Evolutionary conservation across 1,140 invertebrate genomes (phyloP).

Genomic region (Acromyrmex charruanus): DNA sequence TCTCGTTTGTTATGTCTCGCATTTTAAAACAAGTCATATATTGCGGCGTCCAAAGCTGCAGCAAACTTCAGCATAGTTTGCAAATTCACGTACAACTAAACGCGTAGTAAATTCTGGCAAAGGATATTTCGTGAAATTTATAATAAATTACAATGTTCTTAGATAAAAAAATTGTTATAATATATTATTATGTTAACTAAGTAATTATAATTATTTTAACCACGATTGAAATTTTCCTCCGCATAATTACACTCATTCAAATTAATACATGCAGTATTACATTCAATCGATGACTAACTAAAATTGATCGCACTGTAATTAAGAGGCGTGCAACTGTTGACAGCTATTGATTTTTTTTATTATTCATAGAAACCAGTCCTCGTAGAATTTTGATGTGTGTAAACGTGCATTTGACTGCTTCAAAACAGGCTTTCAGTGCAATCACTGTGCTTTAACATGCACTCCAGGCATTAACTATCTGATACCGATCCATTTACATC

Average conservation of each 20-base stretch:
- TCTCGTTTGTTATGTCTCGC: conserved; percentile 49
- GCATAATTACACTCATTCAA: neutral
- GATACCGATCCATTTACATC: conserved; percentile 24
- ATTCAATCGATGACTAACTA: conserved; percentile 16
- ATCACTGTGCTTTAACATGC: neutral
- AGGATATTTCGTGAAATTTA: conserved; percentile 10
- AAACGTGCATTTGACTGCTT: neutral
- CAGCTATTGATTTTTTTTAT: conserved; percentile 30
- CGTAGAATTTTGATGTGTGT: neutral
- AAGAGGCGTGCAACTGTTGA: conserved; percentile 26
- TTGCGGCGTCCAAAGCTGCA: conserved; percentile 13
- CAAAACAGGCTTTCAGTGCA: neutral
- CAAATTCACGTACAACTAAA: conserved; percentile 1
- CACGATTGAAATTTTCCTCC: neutral
- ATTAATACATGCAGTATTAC: neutral
- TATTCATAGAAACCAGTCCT: conserved; percentile 34
- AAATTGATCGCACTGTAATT: conserved; percentile 31
- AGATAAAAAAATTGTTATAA: neutral
- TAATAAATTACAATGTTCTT: neutral
- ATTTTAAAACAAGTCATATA: conserved; percentile 48
- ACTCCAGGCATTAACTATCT: neutral
- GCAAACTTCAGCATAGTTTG: conserved; percentile 34
- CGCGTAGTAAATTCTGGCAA: neutral
- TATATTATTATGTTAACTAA: too few relatives aligned
- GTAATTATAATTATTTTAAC: neutral